A percentile compares a stretch with the other conserved stretches of the same genome.
These are phyloP conservation scores for Eulithis testata DNA, from an alignment of 2,888 invertebrate genomes.

Conservation along the genomic window DNA sequence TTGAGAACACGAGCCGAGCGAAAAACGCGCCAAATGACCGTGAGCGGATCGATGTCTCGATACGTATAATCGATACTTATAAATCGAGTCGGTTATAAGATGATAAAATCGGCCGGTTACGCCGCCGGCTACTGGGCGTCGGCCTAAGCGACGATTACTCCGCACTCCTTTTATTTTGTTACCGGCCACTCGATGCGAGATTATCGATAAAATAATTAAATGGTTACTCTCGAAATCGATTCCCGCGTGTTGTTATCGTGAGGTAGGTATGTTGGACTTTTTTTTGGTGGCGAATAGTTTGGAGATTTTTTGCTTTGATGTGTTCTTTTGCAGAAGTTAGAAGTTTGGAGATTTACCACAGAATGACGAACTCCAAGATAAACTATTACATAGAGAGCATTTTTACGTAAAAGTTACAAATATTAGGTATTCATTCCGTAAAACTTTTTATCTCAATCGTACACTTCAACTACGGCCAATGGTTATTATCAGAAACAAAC, in stretches of 20 bases:
- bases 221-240: constrained; percentile 85
- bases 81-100: constrained; percentile 83
- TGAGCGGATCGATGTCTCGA: constrained; percentile 77
- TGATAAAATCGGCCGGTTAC: constrained; percentile 79
- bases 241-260: constrained; percentile 83
- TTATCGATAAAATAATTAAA: constrained; percentile 85
- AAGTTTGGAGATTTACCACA: neutral
- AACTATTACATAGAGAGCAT: too few relatives aligned
- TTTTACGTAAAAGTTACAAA: too few relatives aligned
- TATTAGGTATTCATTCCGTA: too few relatives aligned
- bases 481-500: too few relatives aligned
- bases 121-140: constrained; percentile 83
- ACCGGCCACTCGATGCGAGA: constrained; percentile 75
- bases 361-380: too few relatives aligned
- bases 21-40: constrained; percentile 77
- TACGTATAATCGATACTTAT: constrained; percentile 84
- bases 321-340: neutral
- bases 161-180: constrained; percentile 74
- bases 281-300: constrained; percentile 72
- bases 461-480: too few relatives aligned
- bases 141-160: constrained; percentile 82
- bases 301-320: constrained; percentile 20
- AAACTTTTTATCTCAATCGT: too few relatives aligned
- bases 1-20: constrained; percentile 54
- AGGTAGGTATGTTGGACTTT: constrained; percentile 76